These are phyloP conservation scores for Pelodiscus sinensis DNA, from an alignment of 2,113 vertebrate species.

Conservation along the genomic window DNA sequence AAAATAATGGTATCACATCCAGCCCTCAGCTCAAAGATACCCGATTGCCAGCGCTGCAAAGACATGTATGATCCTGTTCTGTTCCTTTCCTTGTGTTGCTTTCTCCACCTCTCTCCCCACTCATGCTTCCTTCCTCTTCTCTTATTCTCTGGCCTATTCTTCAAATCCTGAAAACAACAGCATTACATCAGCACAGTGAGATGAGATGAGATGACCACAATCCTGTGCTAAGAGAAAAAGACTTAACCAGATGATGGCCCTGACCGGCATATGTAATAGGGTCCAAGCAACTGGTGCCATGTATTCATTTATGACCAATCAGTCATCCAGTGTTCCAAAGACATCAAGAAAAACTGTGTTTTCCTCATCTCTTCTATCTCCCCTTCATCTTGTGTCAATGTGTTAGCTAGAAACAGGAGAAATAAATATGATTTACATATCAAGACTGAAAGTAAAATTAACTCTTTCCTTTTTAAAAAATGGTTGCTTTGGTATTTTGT, in stretches of 20 bases:
- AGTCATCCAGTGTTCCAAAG: not conserved
- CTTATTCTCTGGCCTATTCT: not conserved
- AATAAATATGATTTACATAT: not conserved
- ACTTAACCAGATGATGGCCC: not conserved
- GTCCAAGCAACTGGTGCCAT: not conserved
- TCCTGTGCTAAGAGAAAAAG: not conserved
- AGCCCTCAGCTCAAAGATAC: not conserved
- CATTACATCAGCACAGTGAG: not conserved
- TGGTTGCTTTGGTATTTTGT: not conserved
- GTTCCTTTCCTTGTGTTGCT: not conserved
- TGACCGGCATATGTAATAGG: not conserved
- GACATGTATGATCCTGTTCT: not conserved
- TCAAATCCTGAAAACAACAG: not conserved
- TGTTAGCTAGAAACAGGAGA: not conserved
- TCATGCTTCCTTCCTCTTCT: not conserved
- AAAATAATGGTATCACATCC: not conserved
- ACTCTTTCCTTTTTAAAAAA: not conserved
- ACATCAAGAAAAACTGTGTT: not conserved
- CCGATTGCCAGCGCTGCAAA: not conserved
- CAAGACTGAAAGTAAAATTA: not conserved
- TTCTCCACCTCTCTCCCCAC: not conserved
- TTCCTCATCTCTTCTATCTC: not conserved
- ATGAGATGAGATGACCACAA: not conserved
- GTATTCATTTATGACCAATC: not conserved
- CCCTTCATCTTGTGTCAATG: not conserved